These are phyloP conservation scores for Syrmaticus mikado DNA, from an alignment of 2,113 vertebrate genomes.

Conservation along the genomic window DNA sequence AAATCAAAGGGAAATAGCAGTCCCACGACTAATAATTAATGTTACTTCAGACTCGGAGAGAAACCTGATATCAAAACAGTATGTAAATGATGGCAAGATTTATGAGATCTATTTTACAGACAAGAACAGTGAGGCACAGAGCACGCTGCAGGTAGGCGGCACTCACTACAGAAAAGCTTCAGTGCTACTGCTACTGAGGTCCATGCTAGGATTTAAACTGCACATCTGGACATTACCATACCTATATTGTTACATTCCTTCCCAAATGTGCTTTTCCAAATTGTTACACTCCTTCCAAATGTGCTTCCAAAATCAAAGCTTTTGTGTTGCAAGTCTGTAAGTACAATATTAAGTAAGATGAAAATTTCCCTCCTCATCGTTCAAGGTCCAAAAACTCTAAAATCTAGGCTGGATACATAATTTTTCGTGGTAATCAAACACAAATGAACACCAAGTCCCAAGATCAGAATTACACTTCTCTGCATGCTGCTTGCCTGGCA, in stretches of 20 bases:
- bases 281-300: not conserved
- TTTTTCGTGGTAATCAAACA: not conserved
- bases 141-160: not conserved
- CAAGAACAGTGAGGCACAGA: slow-evolving; percentile 8
- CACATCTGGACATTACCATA: not conserved
- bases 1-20: slow-evolving; percentile 60
- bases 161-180: not conserved
- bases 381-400: not conserved
- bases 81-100: slow-evolving; percentile 58
- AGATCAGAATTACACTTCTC: slow-evolving; percentile 2
- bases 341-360: not conserved
- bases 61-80: slow-evolving; percentile 55
- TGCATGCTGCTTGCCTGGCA: not conserved
- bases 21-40: slow-evolving; percentile 57
- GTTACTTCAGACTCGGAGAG: slow-evolving; percentile 52
- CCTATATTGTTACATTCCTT: not conserved
- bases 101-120: slow-evolving; percentile 22
- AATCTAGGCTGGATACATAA: not conserved
- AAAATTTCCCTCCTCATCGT: not conserved
- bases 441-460: not conserved
- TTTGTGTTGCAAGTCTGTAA: not conserved
- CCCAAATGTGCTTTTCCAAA: not conserved
- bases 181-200: not conserved
- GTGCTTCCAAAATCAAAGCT: not conserved
- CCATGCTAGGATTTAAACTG: not conserved